phyloP scores from a whole-genome alignment of 1,140 invertebrate genomes.

The Hormaphis cornu region DNA sequence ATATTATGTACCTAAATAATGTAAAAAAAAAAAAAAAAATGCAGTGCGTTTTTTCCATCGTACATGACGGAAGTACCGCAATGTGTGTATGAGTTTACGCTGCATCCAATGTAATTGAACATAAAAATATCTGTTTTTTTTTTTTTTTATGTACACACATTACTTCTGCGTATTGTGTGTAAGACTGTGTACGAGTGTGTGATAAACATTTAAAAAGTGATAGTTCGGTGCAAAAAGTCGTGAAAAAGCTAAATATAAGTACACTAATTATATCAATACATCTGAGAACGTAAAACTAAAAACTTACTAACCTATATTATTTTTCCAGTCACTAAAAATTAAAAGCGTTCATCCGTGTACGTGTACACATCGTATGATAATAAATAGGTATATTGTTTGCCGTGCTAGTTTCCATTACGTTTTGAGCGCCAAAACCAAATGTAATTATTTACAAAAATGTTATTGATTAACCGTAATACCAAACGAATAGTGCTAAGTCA shows the following conservation, averaged over 20 bases:
- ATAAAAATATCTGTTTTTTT: not conserved
- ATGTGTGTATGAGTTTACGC: not conserved
- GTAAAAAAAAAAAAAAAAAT: constrained; percentile 19
- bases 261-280: not conserved
- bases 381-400: no score
- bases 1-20: constrained; percentile 27
- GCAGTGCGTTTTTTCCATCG: constrained; percentile 23
- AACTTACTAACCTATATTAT: no score
- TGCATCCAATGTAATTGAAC: not conserved
- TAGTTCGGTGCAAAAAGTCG: not conserved
- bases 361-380: no score
- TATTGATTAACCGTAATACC: no score
- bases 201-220: not conserved
- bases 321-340: no score
- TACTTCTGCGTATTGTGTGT: no score
- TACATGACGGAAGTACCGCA: not conserved
- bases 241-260: not conserved
- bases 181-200: not conserved
- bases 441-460: no score
- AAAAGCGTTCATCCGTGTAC: no score
- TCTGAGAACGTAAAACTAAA: no score
- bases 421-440: no score
- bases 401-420: no score
- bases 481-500: no score
- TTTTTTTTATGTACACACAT: not conserved